Base-by-base conservation (phyloP, 2,113 vertebrate species). In the Triplophysa rosa region DNA sequence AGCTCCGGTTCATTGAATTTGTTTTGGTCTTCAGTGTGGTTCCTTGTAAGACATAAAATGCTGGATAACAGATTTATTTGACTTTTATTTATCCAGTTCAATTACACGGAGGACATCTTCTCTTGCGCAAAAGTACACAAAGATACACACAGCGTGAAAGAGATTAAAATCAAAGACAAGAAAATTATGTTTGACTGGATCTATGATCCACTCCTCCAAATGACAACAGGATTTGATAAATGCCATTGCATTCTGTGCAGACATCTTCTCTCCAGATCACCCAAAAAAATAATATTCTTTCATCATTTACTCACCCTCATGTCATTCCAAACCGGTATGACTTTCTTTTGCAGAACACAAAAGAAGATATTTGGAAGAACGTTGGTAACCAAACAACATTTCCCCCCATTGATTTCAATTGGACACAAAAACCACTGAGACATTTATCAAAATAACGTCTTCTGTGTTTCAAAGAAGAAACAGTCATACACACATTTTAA, bases 51-150 rank as follows among this genome's bases (percentile, higher is more conserved):
- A 33, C 49, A n/a, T 33, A 33, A 70, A 17, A 16, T 42, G 12
- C 54, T 42, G 29, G 29, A 24, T 13, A 59, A 40, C 19, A 71
- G 54, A 71, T 58, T 58, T 71, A 71, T 58, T 58, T 71, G 19
- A 72, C 13, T 59, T 72, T 42, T 72, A 42, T 59, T 59, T 59
- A 72, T 56, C 49, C 26, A 12, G 68, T 56, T 19, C 56, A 71
- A 33, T 58, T 37, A 6, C 5, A n/a, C 14, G 16, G n/a, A 72
- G 54, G 26, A 70, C 69, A 42, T 72, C 33, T n/a, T 40, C 54
- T 67, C 21, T 24, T 47, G 21, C 8, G 13, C 19, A 72, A 58
- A 40, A 24, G 40, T 66, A 66, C 64, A 66, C 37, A 52, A 16
- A 17, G 13, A 45, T 6, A 66, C 2, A 42, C 33, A 42, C 21